A percentile compares a stretch with the other conserved stretches of the same genome.
phyloP scores from a whole-genome alignment of 2,113 vertebrate species.

The Psephotus haematonotus region DNA sequence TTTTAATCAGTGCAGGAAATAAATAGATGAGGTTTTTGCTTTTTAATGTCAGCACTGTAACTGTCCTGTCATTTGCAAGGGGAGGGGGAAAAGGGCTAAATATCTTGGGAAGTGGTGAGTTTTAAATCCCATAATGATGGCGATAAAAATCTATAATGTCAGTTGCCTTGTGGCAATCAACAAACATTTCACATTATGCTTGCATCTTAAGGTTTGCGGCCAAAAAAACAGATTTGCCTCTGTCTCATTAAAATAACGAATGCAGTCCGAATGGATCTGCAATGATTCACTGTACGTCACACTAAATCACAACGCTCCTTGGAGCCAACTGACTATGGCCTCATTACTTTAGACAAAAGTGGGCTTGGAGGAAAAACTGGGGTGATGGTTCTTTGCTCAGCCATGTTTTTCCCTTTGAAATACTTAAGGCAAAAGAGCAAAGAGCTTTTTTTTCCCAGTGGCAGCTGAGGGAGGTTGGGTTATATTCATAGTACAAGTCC shows the following conservation, averaged over 20 bases:
- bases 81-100: not conserved
- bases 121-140: constrained; percentile 39
- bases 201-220: constrained; percentile 73
- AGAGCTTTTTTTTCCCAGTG: not conserved
- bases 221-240: constrained; percentile 62
- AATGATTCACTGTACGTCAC: constrained; percentile 79
- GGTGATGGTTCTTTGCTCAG: constrained; percentile 61
- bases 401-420: not conserved
- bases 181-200: constrained; percentile 69
- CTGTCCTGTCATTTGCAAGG: not conserved
- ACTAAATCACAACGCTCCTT: constrained; percentile 81
- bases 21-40: not conserved
- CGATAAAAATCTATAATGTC: constrained; percentile 77
- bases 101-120: constrained; percentile 25
- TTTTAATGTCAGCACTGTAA: not conserved
- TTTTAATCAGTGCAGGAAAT: constrained; percentile 31
- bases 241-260: constrained; percentile 79
- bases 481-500: not conserved
- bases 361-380: constrained; percentile 76
- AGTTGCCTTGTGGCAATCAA: constrained; percentile 82
- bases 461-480: not conserved
- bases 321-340: constrained; percentile 80
- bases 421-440: constrained; percentile 35
- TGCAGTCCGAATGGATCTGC: constrained; percentile 62
- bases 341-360: constrained; percentile 85